Percentiles rank a stretch among this genome's conserved stretches.
Conservation (phyloP, 2,113 vertebrate genomes). For the Heterocephalus glaber region DNA sequence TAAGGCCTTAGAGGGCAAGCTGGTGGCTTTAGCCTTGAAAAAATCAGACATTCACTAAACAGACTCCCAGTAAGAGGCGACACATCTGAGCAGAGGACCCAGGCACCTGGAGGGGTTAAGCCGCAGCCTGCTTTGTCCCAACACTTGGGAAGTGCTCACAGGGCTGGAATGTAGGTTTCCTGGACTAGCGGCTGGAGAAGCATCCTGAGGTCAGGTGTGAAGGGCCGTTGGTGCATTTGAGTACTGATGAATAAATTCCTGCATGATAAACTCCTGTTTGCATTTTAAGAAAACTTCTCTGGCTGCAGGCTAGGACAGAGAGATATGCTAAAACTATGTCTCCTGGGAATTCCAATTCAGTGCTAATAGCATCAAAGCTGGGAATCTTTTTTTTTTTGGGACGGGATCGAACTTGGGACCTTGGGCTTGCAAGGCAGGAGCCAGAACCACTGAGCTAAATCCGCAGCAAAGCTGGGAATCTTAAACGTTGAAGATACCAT, state of each 20-base stretch:
- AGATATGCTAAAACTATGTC: not conserved
- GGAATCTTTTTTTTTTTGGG: no score
- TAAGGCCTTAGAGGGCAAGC: not conserved
- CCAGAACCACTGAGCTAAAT: no score
- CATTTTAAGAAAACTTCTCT: conserved; percentile 25
- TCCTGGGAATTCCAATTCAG: not conserved
- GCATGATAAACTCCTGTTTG: not conserved
- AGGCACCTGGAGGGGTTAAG: not conserved
- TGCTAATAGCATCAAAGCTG: not conserved
- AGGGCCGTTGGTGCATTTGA: not conserved
- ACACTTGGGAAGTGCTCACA: not conserved
- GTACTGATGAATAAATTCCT: not conserved
- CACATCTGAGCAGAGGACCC: not conserved
- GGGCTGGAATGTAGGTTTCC: not conserved
- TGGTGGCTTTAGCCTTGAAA: not conserved
- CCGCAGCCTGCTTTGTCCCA: not conserved
- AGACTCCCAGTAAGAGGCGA: not conserved
- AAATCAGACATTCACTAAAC: not conserved
- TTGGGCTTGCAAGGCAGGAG: no score
- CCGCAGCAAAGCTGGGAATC: not conserved
- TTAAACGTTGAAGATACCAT: not conserved
- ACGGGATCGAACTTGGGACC: no score
- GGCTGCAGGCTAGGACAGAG: not conserved
- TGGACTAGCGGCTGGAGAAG: not conserved
- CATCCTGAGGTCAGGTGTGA: not conserved